Base-by-base conservation (phyloP, 1,140 invertebrate genomes). In the Charaxes varanes region DNA sequence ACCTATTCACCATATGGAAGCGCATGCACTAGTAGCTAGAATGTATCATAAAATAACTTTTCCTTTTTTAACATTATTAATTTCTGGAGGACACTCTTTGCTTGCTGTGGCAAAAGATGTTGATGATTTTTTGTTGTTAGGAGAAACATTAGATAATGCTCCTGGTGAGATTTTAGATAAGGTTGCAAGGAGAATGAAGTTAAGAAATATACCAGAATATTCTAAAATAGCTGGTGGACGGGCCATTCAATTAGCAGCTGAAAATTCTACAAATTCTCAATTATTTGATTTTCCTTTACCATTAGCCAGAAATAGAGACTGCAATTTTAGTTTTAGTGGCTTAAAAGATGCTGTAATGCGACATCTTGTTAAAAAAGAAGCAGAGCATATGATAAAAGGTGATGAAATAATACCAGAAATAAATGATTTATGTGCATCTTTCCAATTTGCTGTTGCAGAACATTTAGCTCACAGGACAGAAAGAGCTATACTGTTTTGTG, bases 1-100 rank as follows among this genome's bases (percentile, higher is more conserved):
- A 67, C 96, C 97, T 0, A 94, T 99, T 57, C 97, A 99, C 87
- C 97, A 99, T 57, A 99, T 99, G 97, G 92, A 99, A 88, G 97
- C 97, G 4, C 97, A 99, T 88, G 96, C 97, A n/a, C 77, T 99
- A 35, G 96, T 92, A 11, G 89, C 88, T 7, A 86, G 96, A 67
- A 91, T 98, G 59, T 82, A 83, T 56, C 38, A 78, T 41, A 41
- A 50, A 36, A 85, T 98, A 27, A 76, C 91, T 32, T 98, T 95
- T 87, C 97, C 97, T 28, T 99, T 94, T 85, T 77, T 99, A 27
- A 91, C 93, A 12, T 76, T 98, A 5, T 82, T 99, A 2, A 91
- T 97, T 43, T 98, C 96, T 63, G 96, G 96, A 37, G 97, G 97
- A 4, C 96, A 99, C 70, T 93, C 93, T 82, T 85, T 98, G 28